A percentile compares a stretch with the other conserved stretches of the same genome.
Evolutionary conservation across 2,888 invertebrate species (phyloP).

Genomic region (Trachelus iudaicus): DNA sequence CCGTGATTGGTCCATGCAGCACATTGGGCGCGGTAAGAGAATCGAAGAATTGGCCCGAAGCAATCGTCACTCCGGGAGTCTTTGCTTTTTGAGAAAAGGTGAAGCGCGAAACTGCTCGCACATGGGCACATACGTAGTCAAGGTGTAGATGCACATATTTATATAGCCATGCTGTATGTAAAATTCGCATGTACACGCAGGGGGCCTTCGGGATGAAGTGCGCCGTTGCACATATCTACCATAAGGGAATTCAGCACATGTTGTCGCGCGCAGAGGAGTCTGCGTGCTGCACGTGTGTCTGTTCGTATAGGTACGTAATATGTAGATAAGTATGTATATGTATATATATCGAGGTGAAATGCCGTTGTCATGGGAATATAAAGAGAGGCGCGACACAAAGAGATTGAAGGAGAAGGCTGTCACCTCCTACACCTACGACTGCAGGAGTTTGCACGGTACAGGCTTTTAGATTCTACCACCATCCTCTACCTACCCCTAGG

Average conservation of each 20-base stretch:
- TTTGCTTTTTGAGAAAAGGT: neutral
- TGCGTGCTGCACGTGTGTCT: neutral
- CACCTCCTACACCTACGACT: constrained; percentile 35
- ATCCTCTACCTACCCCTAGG: constrained; percentile 15
- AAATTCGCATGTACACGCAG: neutral
- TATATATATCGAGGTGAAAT: constrained; percentile 1
- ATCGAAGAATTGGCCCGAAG: neutral
- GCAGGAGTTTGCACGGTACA: constrained; percentile 24
- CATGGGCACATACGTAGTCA: too few relatives aligned
- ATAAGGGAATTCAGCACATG: neutral
- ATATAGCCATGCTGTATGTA: neutral
- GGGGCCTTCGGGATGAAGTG: neutral
- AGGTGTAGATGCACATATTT: neutral
- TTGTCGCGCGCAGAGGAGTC: neutral
- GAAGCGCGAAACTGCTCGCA: neutral
- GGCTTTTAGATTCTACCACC: constrained; percentile 29
- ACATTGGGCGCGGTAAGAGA: neutral
- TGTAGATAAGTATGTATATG: neutral
- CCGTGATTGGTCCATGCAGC: neutral
- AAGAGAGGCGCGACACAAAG: constrained; percentile 24
- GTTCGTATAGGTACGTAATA: neutral
- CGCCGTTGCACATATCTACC: neutral
- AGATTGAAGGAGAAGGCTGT: constrained; percentile 45
- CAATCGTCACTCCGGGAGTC: neutral
- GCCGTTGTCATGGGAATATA: constrained; percentile 47